phyloP scores from a whole-genome alignment of 2,888 invertebrate genomes.

The Hofmannophila pseudospretella region DNA sequence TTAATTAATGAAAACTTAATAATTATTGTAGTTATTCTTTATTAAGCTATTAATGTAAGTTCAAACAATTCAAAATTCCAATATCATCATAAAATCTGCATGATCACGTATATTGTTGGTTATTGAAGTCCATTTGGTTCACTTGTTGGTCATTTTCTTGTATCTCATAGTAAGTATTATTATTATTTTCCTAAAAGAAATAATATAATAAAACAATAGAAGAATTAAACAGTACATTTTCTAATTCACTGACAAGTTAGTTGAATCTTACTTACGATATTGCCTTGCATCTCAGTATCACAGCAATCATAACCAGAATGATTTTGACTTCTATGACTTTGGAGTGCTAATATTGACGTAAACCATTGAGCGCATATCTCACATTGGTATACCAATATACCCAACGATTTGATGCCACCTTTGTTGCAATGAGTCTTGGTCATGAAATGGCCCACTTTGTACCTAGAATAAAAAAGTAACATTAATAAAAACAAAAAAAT shows the following conservation, averaged over 20 bases:
- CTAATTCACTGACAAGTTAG: neutral
- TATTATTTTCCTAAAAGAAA: constrained; percentile 21
- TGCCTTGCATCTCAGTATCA: constrained; percentile 31
- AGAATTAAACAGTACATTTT: neutral
- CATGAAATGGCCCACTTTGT: constrained; percentile 62
- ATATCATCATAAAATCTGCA: neutral
- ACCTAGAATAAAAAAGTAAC: too few species aligned
- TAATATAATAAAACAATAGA: neutral
- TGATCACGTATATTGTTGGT: constrained; percentile 5
- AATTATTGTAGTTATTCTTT: constrained; percentile 1
- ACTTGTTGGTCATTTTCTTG: constrained; percentile 22
- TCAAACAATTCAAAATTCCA: constrained; percentile 1
- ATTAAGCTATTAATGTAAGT: neutral
- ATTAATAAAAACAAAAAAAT: too few species aligned
- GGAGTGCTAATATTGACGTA: constrained; percentile 39
- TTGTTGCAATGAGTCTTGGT: constrained; percentile 42
- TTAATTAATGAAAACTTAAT: too few species aligned
- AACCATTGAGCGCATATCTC: constrained; percentile 60
- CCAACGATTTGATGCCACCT: constrained; percentile 25
- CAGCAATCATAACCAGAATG: constrained; percentile 44
- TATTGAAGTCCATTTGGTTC: constrained; percentile 7
- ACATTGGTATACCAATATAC: constrained; percentile 59
- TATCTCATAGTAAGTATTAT: constrained; percentile 18
- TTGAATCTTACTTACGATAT: constrained; percentile 28
- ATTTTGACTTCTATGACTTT: constrained; percentile 50